phyloP scores from a whole-genome alignment of 2,888 invertebrate species.

The Amphipoea oculea region DNA sequence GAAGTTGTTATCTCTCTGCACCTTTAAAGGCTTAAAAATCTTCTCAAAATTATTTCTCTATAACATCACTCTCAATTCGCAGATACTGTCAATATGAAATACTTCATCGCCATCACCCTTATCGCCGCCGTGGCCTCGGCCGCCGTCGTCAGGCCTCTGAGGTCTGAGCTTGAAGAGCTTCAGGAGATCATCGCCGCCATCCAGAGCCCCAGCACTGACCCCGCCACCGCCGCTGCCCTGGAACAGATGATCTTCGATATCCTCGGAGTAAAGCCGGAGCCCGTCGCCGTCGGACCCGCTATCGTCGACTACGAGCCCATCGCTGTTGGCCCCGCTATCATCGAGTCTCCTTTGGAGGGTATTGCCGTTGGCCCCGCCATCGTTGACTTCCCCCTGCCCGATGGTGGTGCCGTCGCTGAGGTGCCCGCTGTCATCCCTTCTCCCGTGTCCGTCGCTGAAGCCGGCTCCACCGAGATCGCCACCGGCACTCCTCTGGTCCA shows the following conservation, averaged over 20 bases:
- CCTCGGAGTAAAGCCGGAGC: conserved; percentile 45
- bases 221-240: conserved; percentile 74
- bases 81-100: conserved; percentile 79
- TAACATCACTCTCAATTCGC: conserved; percentile 22
- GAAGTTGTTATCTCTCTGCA: neutral
- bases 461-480: conserved; percentile 28
- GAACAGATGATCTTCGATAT: conserved; percentile 56
- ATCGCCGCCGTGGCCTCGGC: conserved; percentile 80
- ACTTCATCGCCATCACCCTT: conserved; percentile 78
- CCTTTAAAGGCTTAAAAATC: neutral
- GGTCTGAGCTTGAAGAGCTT: conserved; percentile 66
- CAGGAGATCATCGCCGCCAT: conserved; percentile 78
- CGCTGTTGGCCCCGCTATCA: conserved; percentile 64
- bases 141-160: conserved; percentile 65
- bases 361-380: conserved; percentile 61
- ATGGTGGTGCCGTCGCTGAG: conserved; percentile 37
- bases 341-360: conserved; percentile 41
- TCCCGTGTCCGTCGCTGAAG: conserved; percentile 38
- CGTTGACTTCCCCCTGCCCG: conserved; percentile 64
- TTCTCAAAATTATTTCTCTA: neutral
- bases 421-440: conserved; percentile 29
- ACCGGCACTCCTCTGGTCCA: conserved; percentile 67
- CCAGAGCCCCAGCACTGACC: conserved; percentile 61
- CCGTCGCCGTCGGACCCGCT: conserved; percentile 64
- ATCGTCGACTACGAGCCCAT: conserved; percentile 50